Evolutionary conservation across 2,797 vertebrate genomes (phyloP).

Genomic region (Catharus ustulatus): DNA sequence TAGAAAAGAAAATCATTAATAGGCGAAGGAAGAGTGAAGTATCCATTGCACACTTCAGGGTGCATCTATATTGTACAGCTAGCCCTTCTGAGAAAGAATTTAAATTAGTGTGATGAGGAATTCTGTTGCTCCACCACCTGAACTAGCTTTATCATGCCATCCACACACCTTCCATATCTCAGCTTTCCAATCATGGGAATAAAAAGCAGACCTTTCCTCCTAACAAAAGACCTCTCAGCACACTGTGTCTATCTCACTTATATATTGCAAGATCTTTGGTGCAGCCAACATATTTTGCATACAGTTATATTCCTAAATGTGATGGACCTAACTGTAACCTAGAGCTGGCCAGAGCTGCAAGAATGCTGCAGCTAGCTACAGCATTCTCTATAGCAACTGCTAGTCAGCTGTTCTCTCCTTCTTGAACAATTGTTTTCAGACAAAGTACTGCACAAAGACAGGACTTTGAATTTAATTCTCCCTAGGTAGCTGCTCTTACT

Average conservation of each 20-base stretch:
- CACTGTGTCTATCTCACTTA: not conserved
- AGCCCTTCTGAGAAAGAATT: not conserved
- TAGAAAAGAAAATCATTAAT: not conserved
- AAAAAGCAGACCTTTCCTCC: not conserved
- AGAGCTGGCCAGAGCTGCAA: not conserved
- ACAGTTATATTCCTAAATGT: not conserved
- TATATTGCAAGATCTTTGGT: not conserved
- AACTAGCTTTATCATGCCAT: not conserved
- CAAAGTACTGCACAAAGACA: not conserved
- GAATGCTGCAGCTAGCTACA: not conserved
- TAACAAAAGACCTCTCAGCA: not conserved
- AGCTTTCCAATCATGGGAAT: not conserved
- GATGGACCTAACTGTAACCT: not conserved
- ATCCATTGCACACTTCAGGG: not conserved
- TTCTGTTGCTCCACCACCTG: not conserved
- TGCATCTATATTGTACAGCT: not conserved
- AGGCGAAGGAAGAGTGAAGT: not conserved
- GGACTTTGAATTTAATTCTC: not conserved
- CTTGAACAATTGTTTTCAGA: not conserved
- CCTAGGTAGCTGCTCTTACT: not conserved
- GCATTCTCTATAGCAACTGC: not conserved
- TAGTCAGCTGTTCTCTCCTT: not conserved
- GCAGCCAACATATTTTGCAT: not conserved
- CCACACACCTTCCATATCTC: not conserved
- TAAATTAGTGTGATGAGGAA: not conserved